Evolutionary conservation across 1,140 invertebrate species (phyloP), one percentile per base, ranked within the genome.

Genomic region (Drosophila sturtevanti): DNA sequence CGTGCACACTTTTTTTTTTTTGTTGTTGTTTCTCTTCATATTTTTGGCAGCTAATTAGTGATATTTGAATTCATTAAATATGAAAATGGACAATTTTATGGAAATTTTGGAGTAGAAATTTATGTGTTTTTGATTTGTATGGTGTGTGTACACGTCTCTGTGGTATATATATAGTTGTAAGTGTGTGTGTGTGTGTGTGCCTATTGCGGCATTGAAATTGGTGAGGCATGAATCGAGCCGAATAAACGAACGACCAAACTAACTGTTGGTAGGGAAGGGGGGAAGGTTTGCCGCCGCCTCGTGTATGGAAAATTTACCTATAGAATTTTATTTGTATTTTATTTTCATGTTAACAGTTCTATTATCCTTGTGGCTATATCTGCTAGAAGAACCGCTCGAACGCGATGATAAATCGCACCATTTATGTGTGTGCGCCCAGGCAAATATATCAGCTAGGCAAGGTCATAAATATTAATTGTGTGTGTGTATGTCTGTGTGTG

Each of bases 391-490:
- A 54, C 41, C 71, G 21, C 35, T 34, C 24, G 56, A 54, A 27
- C 62, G 41, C 72, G 66, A 84, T 89, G 84, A 89, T 89, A 89
- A 89, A 89, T 89, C 80, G 84, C 79, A 72, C 67, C 77, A 89
- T 89, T 89, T 89, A 89, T 73, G 69, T 79, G 84, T 89, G 84
- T 89, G 84, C 85, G 79, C 84, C 84, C 77, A 79, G 85, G 80
- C 80, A 89, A 79, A 89, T 89, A 89, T 89, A 89, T 89, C 84
- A 89, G 84, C 69, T 66, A 67, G 67, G 85, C 80, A 89, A 89
- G 84, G 84, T 89, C 84, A 89, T 89, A 89, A 89, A 89, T 89
- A 89, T 89, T 89, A 89, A 89, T 89, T 89, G 84, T 84, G 77
- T 87, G 74, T 82, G 72, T 24, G 0, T 24, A 4, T 24, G 22